Percentiles rank a stretch among this genome's conserved stretches.
Conservation (phyloP, 2,888 invertebrate genomes). For the Cyclophora albipunctata region DNA sequence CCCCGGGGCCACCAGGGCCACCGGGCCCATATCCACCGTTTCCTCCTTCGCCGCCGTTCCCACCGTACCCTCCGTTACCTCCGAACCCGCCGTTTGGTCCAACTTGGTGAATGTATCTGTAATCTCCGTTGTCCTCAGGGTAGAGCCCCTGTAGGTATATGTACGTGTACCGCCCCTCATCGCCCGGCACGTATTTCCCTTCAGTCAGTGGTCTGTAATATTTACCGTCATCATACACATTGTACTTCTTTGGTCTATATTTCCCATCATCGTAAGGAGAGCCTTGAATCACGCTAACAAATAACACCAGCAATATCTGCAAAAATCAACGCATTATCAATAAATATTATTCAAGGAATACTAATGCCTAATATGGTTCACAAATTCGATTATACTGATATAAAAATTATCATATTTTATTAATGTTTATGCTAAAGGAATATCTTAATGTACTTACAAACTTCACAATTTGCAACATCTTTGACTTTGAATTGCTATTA, state of each 20-base stretch:
- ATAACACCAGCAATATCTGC: conserved; percentile 39
- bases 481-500: conserved; percentile 21
- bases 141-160: conserved; percentile 51
- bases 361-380: not conserved
- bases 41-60: conserved; percentile 27
- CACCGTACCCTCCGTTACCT: conserved; percentile 34
- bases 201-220: conserved; percentile 57
- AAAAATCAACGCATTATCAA: conserved; percentile 18
- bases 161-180: conserved; percentile 72
- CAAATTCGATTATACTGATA: not conserved
- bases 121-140: conserved; percentile 59
- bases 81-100: conserved; percentile 47
- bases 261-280: conserved; percentile 51
- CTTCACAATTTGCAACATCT: conserved; percentile 32
- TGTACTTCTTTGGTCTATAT: conserved; percentile 47
- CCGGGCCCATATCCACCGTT: conserved; percentile 18
- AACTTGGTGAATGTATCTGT: conserved; percentile 63
- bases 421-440: too few species aligned
- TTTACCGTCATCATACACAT: conserved; percentile 52
- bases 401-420: too few species aligned
- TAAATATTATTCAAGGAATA: not conserved
- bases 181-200: conserved; percentile 72
- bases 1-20: conserved; percentile 38
- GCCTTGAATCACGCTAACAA: conserved; percentile 37
- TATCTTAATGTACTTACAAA: conserved; percentile 36